These are phyloP conservation scores for Lipophrys pholis DNA, from an alignment of 2,113 vertebrate species.

Conservation along the genomic window DNA sequence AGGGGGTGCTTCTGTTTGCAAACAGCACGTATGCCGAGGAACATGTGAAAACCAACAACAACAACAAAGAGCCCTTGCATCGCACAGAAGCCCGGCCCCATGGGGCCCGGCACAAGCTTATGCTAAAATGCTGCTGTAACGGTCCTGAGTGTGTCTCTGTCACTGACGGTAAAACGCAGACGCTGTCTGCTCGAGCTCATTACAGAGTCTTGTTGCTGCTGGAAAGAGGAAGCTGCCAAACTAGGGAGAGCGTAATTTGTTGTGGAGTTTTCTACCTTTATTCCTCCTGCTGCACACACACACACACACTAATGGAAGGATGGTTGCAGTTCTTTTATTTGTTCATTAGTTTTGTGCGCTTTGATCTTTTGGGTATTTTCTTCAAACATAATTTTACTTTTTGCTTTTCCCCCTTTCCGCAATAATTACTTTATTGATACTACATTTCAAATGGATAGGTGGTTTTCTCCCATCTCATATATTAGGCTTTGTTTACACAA, in stretches of 20 bases:
- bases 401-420: conserved; percentile 8
- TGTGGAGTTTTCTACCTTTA: conserved; percentile 56
- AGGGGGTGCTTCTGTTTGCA: conserved; percentile 51
- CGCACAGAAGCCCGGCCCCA: conserved; percentile 20
- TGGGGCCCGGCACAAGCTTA: conserved; percentile 31
- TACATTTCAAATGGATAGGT: conserved; percentile 27
- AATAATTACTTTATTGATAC: conserved; percentile 50
- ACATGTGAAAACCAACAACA: conserved; percentile 45
- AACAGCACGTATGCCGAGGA: conserved; percentile 32
- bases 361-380: conserved; percentile 53
- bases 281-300: conserved; percentile 39
- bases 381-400: conserved; percentile 36
- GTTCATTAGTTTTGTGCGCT: conserved; percentile 48
- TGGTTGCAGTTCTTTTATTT: conserved; percentile 47
- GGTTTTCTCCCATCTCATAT: conserved; percentile 21
- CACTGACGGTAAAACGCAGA: conserved; percentile 49
- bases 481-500: conserved; percentile 26
- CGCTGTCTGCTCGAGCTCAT: conserved; percentile 61
- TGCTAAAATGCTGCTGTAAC: conserved; percentile 54
- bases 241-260: conserved; percentile 61
- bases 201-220: conserved; percentile 60
- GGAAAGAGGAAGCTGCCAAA: conserved; percentile 63
- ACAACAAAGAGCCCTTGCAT: conserved; percentile 19
- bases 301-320: conserved; percentile 46
- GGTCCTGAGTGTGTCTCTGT: conserved; percentile 58